phyloP scores from a whole-genome alignment of 2,113 vertebrate species.

The Zosterops borbonicus region DNA sequence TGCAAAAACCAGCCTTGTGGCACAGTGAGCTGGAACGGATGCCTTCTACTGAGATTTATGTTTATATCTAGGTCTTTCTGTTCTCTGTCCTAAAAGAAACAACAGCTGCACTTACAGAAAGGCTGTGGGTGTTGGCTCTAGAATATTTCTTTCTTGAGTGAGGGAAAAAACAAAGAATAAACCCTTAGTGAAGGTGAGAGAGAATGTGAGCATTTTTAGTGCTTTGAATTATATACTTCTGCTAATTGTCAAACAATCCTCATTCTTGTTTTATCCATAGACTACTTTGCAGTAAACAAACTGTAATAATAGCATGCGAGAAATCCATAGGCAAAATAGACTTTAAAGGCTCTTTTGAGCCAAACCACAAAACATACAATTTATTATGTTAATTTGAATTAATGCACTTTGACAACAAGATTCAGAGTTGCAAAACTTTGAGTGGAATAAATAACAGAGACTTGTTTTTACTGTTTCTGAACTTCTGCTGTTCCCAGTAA shows the following conservation, averaged over 20 bases:
- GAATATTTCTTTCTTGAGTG: not conserved
- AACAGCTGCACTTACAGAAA: not conserved
- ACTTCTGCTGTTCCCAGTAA: not conserved
- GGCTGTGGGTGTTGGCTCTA: not conserved
- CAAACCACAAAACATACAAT: not conserved
- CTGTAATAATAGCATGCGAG: not conserved
- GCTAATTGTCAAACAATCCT: not conserved
- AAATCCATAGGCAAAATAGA: not conserved
- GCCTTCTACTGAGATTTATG: not conserved
- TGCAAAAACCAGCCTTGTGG: not conserved
- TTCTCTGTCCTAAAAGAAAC: not conserved
- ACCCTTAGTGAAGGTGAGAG: not conserved
- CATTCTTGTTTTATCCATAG: not conserved
- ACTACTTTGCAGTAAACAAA: not conserved
- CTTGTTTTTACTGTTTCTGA: not conserved
- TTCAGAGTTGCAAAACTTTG: not conserved
- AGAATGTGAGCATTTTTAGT: not conserved
- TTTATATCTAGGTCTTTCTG: not conserved
- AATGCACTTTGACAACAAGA: not conserved
- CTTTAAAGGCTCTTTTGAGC: not conserved
- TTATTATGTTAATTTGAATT: conserved; percentile 8
- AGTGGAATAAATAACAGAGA: not conserved
- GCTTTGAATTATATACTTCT: not conserved
- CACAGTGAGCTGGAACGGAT: not conserved
- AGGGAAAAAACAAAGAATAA: not conserved